Conservation (phyloP, 2,888 invertebrate species). For the Azorinus chamasolen region DNA sequence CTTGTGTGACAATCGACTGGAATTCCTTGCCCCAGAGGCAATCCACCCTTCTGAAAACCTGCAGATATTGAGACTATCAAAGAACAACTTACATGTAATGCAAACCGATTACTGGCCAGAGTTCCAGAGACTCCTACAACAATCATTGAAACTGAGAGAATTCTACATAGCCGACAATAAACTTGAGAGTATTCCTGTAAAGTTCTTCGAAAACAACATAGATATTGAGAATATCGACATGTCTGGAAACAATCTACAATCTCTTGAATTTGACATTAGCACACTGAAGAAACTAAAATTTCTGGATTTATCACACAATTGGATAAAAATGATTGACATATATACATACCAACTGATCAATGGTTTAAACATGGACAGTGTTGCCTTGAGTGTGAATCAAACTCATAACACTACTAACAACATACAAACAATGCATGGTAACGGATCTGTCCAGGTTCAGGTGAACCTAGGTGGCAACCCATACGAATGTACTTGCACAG, state of each 20-base stretch:
- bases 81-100: constrained; percentile 16
- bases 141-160: neutral
- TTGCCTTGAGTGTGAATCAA: no score
- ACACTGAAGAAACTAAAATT: constrained; percentile 2
- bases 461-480: constrained; percentile 10
- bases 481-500: constrained; percentile 13
- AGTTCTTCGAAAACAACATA: constrained; percentile 14
- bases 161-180: constrained; percentile 18
- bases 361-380: no score
- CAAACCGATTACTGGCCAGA: neutral
- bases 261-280: constrained; percentile 10
- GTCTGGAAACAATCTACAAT: constrained; percentile 2
- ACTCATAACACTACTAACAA: no score
- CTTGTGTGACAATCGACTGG: constrained; percentile 15
- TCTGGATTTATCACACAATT: constrained; percentile 14
- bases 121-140: neutral
- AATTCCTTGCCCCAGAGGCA: constrained; percentile 15
- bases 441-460: neutral
- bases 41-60: neutral
- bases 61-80: constrained; percentile 11
- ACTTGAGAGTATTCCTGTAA: constrained; percentile 3
- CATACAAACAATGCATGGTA: no score
- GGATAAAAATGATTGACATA: neutral
- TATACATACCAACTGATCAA: neutral
- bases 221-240: constrained; percentile 4